These are phyloP conservation scores for Malacoctenus gilli DNA, from an alignment of 2,797 vertebrate genomes.

Conservation along the genomic window DNA sequence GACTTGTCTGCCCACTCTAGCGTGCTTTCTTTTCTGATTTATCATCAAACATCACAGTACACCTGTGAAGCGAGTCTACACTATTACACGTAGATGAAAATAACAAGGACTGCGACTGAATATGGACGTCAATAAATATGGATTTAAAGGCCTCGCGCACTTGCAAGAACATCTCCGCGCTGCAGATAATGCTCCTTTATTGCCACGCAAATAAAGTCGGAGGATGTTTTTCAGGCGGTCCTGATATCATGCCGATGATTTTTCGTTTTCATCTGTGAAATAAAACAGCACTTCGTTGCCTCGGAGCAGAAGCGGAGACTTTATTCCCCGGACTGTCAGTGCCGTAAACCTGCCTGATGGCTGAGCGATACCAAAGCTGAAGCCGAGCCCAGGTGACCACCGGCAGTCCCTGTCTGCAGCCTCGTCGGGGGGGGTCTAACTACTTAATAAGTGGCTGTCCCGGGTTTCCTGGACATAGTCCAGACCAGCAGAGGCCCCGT, in stretches of 20 bases:
- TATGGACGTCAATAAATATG: too few relatives aligned
- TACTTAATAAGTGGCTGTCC: slow-evolving; percentile 88
- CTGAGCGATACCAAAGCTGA: slow-evolving; percentile 54
- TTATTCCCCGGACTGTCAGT: slow-evolving; percentile 53
- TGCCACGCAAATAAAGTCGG: slow-evolving; percentile 18
- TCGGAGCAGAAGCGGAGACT: slow-evolving; percentile 61
- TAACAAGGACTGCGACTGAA: too few relatives aligned
- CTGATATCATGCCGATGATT: slow-evolving; percentile 73
- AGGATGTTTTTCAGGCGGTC: slow-evolving; percentile 43
- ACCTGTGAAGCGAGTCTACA: slow-evolving; percentile 43
- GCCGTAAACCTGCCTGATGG: slow-evolving; percentile 50
- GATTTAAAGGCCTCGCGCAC: not conserved
- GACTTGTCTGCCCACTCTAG: slow-evolving; percentile 43
- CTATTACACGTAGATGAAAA: slow-evolving; percentile 16
- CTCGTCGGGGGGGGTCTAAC: slow-evolving; percentile 81
- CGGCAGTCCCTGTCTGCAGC: slow-evolving; percentile 68
- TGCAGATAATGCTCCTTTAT: slow-evolving; percentile 51
- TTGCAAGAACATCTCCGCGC: not conserved
- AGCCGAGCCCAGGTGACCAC: slow-evolving; percentile 77
- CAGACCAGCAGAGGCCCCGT: slow-evolving; percentile 86
- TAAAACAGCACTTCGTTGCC: slow-evolving; percentile 64
- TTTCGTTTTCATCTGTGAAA: slow-evolving; percentile 66
- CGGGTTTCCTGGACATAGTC: slow-evolving; percentile 96
- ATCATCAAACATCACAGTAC: slow-evolving; percentile 51
- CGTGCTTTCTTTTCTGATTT: slow-evolving; percentile 51